Conservation (phyloP, 2,797 vertebrate genomes). For the Fistularia commersonii region DNA sequence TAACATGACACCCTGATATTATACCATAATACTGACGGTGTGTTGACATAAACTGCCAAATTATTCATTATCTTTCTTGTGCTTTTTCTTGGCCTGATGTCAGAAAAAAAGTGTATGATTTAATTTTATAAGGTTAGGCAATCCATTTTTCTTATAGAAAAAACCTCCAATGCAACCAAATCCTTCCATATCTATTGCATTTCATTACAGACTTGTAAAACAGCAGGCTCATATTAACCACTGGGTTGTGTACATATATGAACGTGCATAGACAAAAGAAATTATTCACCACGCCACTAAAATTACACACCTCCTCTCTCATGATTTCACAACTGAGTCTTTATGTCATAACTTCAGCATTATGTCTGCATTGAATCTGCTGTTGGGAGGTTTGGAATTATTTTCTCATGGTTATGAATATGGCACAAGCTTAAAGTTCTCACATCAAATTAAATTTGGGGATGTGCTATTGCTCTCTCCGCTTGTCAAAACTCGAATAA, state of each 20-base stretch:
- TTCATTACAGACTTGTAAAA: no score
- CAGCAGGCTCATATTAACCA: background rate
- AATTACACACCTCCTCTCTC: background rate
- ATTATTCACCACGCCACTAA: slow-evolving; percentile 4
- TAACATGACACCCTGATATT: no score
- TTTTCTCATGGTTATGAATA: background rate
- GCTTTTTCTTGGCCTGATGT: slow-evolving; percentile 49
- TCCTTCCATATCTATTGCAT: no score
- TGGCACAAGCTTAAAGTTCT: background rate
- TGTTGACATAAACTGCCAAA: slow-evolving; percentile 4
- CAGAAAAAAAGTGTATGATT: background rate
- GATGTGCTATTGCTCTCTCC: slow-evolving; percentile 48
- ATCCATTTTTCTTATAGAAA: no score
- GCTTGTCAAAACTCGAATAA: slow-evolving; percentile 23
- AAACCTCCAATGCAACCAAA: no score
- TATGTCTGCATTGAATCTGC: slow-evolving; percentile 5
- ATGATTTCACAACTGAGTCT: slow-evolving; percentile 5
- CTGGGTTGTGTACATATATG: slow-evolving; percentile 5
- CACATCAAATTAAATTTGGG: slow-evolving; percentile 9
- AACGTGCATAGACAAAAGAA: slow-evolving; percentile 19
- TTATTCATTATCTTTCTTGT: slow-evolving; percentile 41
- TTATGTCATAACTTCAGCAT: slow-evolving; percentile 5
- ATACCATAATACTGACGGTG: background rate
- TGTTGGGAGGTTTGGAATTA: background rate
- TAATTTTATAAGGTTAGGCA: no score